Evolutionary conservation across 2,888 invertebrate species (phyloP).

Genomic region (Aporophyla nigra): DNA sequence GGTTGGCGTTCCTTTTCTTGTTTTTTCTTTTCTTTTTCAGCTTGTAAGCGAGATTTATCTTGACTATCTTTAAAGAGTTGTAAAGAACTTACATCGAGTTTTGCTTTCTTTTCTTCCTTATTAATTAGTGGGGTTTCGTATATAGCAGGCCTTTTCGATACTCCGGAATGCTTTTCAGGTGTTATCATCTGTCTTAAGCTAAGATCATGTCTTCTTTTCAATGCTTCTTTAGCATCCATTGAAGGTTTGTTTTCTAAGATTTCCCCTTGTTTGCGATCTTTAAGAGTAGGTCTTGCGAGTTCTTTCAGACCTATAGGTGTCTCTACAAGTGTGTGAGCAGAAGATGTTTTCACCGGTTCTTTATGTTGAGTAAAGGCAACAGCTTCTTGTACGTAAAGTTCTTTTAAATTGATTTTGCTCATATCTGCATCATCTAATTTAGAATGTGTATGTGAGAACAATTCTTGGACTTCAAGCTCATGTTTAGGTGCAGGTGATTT

Average conservation of each 20-base stretch:
- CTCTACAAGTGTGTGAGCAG: background rate
- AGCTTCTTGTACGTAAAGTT: background rate
- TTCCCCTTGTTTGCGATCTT: slow-evolving; percentile 7
- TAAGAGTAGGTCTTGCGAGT: slow-evolving; percentile 1
- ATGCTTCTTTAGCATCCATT: slow-evolving; percentile 26
- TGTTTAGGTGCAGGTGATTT: slow-evolving; percentile 4
- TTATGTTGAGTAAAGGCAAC: slow-evolving; percentile 8
- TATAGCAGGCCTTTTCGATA: slow-evolving; percentile 21
- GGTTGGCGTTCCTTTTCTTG: slow-evolving; percentile 51
- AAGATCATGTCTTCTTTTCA: slow-evolving; percentile 38
- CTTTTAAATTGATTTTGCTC: slow-evolving; percentile 1
- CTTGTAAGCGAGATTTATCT: slow-evolving; percentile 59
- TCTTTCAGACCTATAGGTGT: background rate
- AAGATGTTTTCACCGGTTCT: background rate
- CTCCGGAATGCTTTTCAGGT: background rate
- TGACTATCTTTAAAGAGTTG: slow-evolving; percentile 77
- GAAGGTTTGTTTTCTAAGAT: slow-evolving; percentile 9
- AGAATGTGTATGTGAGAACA: slow-evolving; percentile 22
- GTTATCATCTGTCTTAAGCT: slow-evolving; percentile 35
- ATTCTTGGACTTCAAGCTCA: slow-evolving; percentile 31
- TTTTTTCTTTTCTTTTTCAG: slow-evolving; percentile 15
- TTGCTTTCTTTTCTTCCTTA: slow-evolving; percentile 37
- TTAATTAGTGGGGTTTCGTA: slow-evolving; percentile 16
- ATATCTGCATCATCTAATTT: slow-evolving; percentile 9
- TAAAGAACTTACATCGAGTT: slow-evolving; percentile 72